Conservation (phyloP, 2,113 vertebrate species). For the Sinosuthora webbiana region DNA sequence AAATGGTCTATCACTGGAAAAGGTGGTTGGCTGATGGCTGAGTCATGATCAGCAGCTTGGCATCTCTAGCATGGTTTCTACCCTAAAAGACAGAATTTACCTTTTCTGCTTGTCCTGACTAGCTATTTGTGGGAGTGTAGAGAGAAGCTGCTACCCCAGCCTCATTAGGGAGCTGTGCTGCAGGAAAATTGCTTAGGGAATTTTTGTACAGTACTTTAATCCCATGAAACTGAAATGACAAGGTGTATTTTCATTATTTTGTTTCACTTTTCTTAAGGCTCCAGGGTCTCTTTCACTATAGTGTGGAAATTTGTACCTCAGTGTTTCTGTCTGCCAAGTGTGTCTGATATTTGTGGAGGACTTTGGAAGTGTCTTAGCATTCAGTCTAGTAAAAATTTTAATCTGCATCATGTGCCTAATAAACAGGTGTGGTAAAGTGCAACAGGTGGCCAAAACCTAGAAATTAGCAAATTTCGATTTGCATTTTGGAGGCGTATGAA, state of each 20-base stretch:
- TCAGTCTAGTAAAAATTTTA: background rate
- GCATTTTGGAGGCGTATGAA: background rate
- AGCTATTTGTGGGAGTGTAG: background rate
- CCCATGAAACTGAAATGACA: background rate
- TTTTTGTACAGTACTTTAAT: slow-evolving; percentile 28
- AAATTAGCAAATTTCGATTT: background rate
- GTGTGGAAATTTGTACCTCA: background rate
- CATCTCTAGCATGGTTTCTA: background rate
- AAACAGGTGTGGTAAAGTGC: background rate
- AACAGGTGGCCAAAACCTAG: background rate
- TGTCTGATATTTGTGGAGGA: background rate
- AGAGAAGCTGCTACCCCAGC: slow-evolving; percentile 13
- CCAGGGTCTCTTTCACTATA: background rate
- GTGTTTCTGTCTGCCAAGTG: fast-evolving
- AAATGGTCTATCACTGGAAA: background rate
- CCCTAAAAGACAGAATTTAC: background rate
- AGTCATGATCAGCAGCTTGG: background rate
- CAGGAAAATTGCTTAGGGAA: slow-evolving; percentile 51
- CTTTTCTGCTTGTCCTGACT: background rate
- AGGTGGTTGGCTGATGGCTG: background rate
- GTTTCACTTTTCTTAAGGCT: background rate
- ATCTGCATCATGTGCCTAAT: background rate
- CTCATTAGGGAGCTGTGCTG: slow-evolving; percentile 56
- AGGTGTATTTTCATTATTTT: slow-evolving; percentile 22
- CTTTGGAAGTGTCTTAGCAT: background rate